Evolutionary conservation across 1,140 invertebrate species (phyloP).

Genomic region (Macrocentrus cingulum): DNA sequence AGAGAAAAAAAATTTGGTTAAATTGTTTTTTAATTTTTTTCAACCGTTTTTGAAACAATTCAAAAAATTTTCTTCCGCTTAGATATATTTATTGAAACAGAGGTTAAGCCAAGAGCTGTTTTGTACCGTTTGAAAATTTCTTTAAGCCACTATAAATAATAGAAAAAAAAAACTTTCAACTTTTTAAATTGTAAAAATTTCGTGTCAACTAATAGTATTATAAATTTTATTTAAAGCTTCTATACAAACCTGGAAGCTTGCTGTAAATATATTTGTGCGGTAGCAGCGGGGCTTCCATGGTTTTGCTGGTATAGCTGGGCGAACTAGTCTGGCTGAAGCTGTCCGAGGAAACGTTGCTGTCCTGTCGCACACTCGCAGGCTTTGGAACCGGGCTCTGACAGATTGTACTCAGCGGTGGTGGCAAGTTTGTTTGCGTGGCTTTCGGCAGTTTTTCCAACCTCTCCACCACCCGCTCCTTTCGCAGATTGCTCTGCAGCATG

Average conservation of each 20-base stretch:
- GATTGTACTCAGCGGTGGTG: constrained; percentile 51
- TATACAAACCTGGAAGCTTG: constrained; percentile 44
- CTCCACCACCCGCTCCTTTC: constrained; percentile 41
- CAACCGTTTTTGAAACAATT: no score
- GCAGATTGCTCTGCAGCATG: constrained; percentile 48
- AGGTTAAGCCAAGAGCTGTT: no score
- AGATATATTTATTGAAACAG: no score
- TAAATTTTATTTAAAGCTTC: background rate
- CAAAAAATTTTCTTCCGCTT: no score
- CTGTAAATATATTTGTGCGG: constrained; percentile 62
- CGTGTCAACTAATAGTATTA: no score
- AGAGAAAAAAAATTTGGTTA: no score
- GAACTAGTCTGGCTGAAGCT: constrained; percentile 81
- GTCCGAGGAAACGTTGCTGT: constrained; percentile 78
- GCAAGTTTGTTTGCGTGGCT: constrained; percentile 54
- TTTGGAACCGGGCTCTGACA: constrained; percentile 59
- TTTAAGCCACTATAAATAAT: no score
- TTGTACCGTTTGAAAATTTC: no score
- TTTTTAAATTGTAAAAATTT: no score
- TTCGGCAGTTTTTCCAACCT: constrained; percentile 50
- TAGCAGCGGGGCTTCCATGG: constrained; percentile 77
- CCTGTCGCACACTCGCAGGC: constrained; percentile 68
- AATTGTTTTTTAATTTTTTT: no score
- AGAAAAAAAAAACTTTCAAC: no score
- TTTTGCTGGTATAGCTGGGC: constrained; percentile 78